Base-by-base conservation (phyloP, 2,888 invertebrate species). In the Tetheella fluctuosa region DNA sequence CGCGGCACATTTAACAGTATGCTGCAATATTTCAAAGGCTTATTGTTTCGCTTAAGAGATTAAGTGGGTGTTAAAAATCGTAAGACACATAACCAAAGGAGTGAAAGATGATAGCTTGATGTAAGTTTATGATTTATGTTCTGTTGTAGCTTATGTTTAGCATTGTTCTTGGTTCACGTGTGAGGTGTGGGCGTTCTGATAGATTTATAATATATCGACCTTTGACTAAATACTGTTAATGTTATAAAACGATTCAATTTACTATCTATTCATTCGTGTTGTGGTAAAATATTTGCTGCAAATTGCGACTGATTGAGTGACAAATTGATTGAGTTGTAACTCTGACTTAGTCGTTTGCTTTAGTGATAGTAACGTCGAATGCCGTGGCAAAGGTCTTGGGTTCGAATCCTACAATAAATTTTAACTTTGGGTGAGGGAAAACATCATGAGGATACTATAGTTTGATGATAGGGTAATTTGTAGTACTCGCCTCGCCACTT, bases 21-120 rank as follows among this genome's bases (percentile, higher is more conserved):
- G 79, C 82, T 79, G 81, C 81, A 81, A 83, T 80, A 76, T 76
- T 73, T 55, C 54, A 71, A 77, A 79, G 72, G 71, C 80, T 83
- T 84, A 87, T 88, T 89, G 89, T 90, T 88, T 84, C 76, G 74
- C 76, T 77, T 73, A 78, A 75, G 79, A 85, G 82, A 88, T 87
- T 84, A 88, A 90, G 91, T 92, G 91, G 92, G 91, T 90, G 91
- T 92, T 91, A 90, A 91, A 91, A 92, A 92, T 88, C 82, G 86
- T 87, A 89, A 89, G 85, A 86, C 85, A 81, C 71, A 85, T 74
- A 76, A 78, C 81, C 77, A 80, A 84, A 86, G 86, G 83, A 87
- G 85, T 86, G 90, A 89, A 85, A 90, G 90, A 90, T 81, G 85
- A 87, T 89, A 84, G 86, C 72, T 82, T 77, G 83, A 83, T 85